Conservation (phyloP, 2,888 invertebrate species). For the Tenthredo livida region DNA sequence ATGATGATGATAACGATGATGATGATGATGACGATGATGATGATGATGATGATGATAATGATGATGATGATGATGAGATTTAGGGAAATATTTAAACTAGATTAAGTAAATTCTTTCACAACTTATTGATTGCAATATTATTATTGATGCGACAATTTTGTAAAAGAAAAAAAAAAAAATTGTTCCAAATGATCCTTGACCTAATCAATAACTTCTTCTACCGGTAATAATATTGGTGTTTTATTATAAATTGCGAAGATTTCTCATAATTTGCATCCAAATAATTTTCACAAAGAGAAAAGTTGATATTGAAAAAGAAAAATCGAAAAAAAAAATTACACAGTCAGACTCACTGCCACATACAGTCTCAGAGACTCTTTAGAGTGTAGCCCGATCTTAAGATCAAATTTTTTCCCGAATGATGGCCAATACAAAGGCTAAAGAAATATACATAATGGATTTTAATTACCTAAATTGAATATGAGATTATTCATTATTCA, state of each 20-base stretch:
- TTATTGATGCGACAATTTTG: constrained; percentile 9
- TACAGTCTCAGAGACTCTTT: neutral
- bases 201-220: neutral
- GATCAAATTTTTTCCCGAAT: neutral
- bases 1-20: neutral
- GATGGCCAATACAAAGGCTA: neutral
- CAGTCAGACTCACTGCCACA: constrained; percentile 20
- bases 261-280: neutral
- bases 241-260: neutral
- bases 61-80: constrained; percentile 7
- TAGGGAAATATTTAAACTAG: constrained; percentile 22
- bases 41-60: too few species aligned
- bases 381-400: neutral
- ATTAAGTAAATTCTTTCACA: constrained; percentile 27
- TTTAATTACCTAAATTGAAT: neutral
- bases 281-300: neutral
- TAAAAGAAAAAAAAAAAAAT: neutral
- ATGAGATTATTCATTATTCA: constrained; percentile 17
- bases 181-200: neutral
- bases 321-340: neutral
- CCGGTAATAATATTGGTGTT: constrained; percentile 16
- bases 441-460: neutral
- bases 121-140: constrained; percentile 11
- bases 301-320: neutral
- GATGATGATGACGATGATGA: too few species aligned